Conservation (phyloP, 2,888 invertebrate species). For the Drosophila kanekoi region DNA sequence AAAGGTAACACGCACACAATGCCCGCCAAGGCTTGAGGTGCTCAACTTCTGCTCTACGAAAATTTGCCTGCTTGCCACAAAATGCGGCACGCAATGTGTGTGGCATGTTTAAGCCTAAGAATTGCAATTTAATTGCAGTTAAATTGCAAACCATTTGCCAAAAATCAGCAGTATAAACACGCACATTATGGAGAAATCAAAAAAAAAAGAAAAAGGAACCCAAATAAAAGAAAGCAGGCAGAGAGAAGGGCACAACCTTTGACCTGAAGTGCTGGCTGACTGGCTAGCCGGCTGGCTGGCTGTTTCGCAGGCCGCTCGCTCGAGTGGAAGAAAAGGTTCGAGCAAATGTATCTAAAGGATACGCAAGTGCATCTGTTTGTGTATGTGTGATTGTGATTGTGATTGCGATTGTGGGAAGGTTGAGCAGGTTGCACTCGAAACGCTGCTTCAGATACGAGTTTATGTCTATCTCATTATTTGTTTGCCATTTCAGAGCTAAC, state of each 20-base stretch:
- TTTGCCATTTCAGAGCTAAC: slow-evolving; percentile 66
- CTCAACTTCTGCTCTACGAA: not conserved
- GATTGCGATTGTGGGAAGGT: slow-evolving; percentile 48
- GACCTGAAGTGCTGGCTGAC: slow-evolving; percentile 9
- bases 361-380: slow-evolving; percentile 23
- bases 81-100: slow-evolving; percentile 52
- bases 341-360: slow-evolving; percentile 41
- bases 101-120: slow-evolving; percentile 36
- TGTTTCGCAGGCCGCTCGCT: slow-evolving; percentile 74
- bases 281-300: slow-evolving; percentile 21
- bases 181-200: slow-evolving; percentile 29
- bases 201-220: slow-evolving; percentile 3
- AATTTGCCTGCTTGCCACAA: slow-evolving; percentile 51
- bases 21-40: slow-evolving; percentile 11
- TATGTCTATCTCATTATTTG: slow-evolving; percentile 69
- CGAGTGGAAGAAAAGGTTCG: slow-evolving; percentile 76
- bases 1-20: slow-evolving; percentile 70
- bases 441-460: slow-evolving; percentile 27
- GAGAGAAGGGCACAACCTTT: slow-evolving; percentile 8
- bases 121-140: slow-evolving; percentile 82
- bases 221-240: slow-evolving; percentile 2
- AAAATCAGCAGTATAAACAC: slow-evolving; percentile 59
- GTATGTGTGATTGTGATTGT: slow-evolving; percentile 14
- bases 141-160: slow-evolving; percentile 80
- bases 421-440: slow-evolving; percentile 60